A percentile compares a stretch with the other conserved stretches of the same genome.
Conservation (phyloP, 2,797 vertebrate species). For the Somateria mollissima region DNA sequence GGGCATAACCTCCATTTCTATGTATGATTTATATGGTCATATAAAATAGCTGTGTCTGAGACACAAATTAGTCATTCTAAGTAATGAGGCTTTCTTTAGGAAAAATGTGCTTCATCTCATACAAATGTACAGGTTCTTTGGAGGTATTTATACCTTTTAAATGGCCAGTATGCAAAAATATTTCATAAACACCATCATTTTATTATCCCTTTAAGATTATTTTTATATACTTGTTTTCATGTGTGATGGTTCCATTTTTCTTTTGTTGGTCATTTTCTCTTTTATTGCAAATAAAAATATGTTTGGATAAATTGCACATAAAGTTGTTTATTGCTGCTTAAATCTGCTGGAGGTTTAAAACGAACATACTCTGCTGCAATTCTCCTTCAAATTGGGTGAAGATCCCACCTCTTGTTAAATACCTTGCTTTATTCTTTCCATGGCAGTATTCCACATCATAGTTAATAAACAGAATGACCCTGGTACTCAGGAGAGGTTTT, state of each 20-base stretch:
- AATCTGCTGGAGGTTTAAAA: constrained; percentile 54
- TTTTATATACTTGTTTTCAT: constrained; percentile 30
- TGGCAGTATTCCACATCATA: neutral
- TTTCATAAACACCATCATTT: neutral
- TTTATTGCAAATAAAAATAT: constrained; percentile 74
- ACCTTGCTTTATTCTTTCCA: neutral
- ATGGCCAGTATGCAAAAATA: constrained; percentile 44
- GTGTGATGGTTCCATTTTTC: constrained; percentile 20
- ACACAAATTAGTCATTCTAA: constrained; percentile 32
- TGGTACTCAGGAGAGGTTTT: neutral
- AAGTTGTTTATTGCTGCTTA: constrained; percentile 72
- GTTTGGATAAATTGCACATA: constrained; percentile 69
- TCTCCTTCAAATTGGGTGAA: neutral
- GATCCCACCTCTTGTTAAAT: neutral
- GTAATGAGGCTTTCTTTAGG: constrained; percentile 17
- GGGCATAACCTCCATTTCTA: neutral
- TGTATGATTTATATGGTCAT: constrained; percentile 4
- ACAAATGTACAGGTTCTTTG: neutral
- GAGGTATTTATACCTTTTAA: constrained; percentile 57
- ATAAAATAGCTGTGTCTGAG: constrained; percentile 45
- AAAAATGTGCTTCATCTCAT: constrained; percentile 36
- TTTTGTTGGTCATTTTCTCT: constrained; percentile 35
- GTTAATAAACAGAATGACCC: neutral
- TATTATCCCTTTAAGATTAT: neutral
- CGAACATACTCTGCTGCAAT: neutral